These are phyloP conservation scores for Beris morrisii DNA, from an alignment of 2,888 invertebrate species.

Conservation along the genomic window DNA sequence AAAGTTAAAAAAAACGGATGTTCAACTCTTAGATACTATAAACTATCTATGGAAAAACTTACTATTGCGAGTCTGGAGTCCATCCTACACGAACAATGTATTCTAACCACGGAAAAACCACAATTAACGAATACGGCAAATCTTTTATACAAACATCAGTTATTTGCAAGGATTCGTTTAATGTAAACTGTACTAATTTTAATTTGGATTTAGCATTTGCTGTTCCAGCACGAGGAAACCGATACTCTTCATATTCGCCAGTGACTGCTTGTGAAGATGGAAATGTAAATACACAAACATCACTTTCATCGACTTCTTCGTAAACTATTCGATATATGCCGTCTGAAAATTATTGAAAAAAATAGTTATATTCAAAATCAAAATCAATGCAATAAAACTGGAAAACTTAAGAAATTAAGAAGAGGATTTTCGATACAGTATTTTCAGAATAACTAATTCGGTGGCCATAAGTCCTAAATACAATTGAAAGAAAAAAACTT, in stretches of 20 bases:
- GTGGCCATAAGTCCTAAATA: too few species aligned
- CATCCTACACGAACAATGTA: constrained; percentile 95
- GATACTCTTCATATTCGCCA: constrained; percentile 79
- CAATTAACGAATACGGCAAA: constrained; percentile 73
- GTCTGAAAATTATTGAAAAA: constrained; percentile 58
- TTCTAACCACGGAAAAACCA: constrained; percentile 90
- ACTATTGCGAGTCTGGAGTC: constrained; percentile 90
- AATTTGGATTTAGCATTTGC: constrained; percentile 88
- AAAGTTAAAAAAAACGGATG: constrained; percentile 41
- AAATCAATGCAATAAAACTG: not conserved
- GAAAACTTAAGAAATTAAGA: not conserved
- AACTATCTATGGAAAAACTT: constrained; percentile 53
- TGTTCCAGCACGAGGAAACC: constrained; percentile 87
- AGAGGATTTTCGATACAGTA: too few species aligned
- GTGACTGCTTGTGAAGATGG: constrained; percentile 79
- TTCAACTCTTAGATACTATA: constrained; percentile 6
- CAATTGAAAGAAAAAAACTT: too few species aligned
- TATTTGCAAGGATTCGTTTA: constrained; percentile 66
- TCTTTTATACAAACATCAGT: constrained; percentile 75
- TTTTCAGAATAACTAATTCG: too few species aligned
- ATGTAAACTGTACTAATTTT: constrained; percentile 79
- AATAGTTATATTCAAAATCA: not conserved
- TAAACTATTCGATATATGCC: constrained; percentile 80
- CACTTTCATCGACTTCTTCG: constrained; percentile 85
- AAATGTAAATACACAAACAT: constrained; percentile 88